phyloP scores from a whole-genome alignment of 2,113 vertebrate species.

The Erythrocercus mccallii region DNA sequence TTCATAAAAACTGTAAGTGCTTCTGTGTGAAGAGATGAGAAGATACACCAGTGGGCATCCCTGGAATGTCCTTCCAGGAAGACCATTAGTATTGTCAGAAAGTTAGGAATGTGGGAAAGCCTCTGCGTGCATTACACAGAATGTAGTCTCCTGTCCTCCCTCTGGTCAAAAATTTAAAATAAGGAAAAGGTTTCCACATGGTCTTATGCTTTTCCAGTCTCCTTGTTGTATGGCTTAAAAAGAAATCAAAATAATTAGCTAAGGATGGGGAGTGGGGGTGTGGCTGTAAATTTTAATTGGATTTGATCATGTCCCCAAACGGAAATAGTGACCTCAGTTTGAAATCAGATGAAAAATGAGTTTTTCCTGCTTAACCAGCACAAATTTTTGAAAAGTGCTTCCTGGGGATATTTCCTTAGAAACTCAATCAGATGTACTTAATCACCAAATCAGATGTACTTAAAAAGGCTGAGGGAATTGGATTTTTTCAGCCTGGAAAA shows the following conservation, averaged over 20 bases:
- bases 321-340: neutral
- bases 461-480: neutral
- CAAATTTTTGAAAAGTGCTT: neutral
- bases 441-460: neutral
- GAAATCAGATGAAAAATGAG: neutral
- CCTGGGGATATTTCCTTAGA: neutral
- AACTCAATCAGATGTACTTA: neutral
- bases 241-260: neutral
- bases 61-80: neutral
- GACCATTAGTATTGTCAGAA: neutral
- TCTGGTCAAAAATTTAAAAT: neutral
- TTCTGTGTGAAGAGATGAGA: neutral
- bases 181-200: neutral
- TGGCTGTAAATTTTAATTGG: neutral
- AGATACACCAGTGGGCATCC: too few species aligned
- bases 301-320: neutral
- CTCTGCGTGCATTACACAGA: neutral
- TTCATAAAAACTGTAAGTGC: neutral
- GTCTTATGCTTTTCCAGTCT: neutral
- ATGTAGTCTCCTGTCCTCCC: neutral
- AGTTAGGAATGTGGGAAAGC: neutral
- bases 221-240: neutral
- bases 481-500: neutral
- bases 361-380: neutral
- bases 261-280: fast-evolving